These are phyloP conservation scores for Sialia sialis DNA, from an alignment of 2,113 vertebrate genomes.

Conservation along the genomic window DNA sequence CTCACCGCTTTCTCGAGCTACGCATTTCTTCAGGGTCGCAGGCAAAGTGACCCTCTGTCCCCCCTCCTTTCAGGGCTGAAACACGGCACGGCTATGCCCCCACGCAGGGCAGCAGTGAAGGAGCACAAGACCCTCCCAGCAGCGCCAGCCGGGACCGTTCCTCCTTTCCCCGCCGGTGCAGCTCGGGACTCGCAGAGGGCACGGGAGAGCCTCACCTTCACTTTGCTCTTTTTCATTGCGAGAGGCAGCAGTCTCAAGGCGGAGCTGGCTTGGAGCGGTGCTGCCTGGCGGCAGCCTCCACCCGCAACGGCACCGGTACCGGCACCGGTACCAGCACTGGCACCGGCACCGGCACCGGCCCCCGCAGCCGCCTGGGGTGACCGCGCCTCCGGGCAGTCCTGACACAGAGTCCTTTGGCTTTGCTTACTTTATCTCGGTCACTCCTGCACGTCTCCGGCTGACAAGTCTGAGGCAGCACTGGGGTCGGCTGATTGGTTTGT, in stretches of 20 bases:
- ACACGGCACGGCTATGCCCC: background rate
- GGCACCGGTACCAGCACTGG: no score
- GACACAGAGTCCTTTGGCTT: background rate
- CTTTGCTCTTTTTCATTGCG: background rate
- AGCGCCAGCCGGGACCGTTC: background rate
- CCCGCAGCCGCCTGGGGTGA: background rate
- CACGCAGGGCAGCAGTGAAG: background rate
- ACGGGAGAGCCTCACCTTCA: background rate
- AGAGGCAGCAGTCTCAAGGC: background rate
- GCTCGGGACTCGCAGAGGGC: background rate
- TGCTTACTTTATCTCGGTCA: background rate
- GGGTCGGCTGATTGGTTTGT: background rate
- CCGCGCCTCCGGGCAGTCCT: background rate
- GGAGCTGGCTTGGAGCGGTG: background rate
- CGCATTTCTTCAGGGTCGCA: background rate
- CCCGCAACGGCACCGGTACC: background rate
- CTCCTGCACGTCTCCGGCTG: background rate
- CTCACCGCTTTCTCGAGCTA: background rate
- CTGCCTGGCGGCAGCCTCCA: background rate
- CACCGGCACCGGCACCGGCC: background rate
- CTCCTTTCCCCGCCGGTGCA: background rate
- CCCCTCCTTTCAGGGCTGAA: background rate
- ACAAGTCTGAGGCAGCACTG: background rate
- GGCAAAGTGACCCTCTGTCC: background rate
- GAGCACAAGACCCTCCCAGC: background rate